phyloP scores from a whole-genome alignment of 2,113 vertebrate species.

The Sebastes schlegelii region DNA sequence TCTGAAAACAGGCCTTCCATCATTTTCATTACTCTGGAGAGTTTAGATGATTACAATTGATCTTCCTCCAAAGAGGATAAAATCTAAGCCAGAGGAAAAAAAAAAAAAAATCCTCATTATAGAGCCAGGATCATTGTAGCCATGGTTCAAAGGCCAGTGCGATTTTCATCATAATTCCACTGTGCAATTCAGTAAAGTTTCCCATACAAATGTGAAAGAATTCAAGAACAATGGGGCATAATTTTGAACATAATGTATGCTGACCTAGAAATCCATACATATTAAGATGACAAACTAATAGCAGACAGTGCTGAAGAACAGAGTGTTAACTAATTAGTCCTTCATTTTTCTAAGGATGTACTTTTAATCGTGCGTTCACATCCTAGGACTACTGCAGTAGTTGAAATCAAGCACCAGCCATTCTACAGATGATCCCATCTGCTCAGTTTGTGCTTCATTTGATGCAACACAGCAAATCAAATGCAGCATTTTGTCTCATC shows the following conservation, averaged over 20 bases:
- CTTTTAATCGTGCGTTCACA: not conserved
- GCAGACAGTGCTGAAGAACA: constrained; percentile 10
- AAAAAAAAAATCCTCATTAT: constrained; percentile 25
- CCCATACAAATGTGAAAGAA: constrained; percentile 26
- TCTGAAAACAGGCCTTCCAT: constrained; percentile 45
- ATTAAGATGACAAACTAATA: constrained; percentile 23
- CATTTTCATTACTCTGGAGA: constrained; percentile 45
- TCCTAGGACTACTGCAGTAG: constrained; percentile 29
- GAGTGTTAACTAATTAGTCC: constrained; percentile 47
- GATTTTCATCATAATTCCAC: constrained; percentile 38
- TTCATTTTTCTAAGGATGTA: not conserved
- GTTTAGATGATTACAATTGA: constrained; percentile 71
- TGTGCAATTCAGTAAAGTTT: constrained; percentile 27
- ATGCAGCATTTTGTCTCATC: not conserved
- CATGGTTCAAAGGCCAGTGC: constrained; percentile 5
- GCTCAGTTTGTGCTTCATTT: constrained; percentile 37
- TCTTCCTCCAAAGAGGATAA: constrained; percentile 53
- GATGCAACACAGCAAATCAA: constrained; percentile 44
- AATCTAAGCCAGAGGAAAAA: constrained; percentile 32
- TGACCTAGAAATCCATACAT: constrained; percentile 53
- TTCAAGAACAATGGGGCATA: constrained; percentile 9
- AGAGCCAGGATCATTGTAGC: constrained; percentile 22
- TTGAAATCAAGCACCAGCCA: constrained; percentile 33
- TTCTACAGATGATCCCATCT: constrained; percentile 48
- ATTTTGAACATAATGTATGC: constrained; percentile 25